phyloP scores from a whole-genome alignment of 1,140 invertebrate genomes.

The Drosophila ambigua region DNA sequence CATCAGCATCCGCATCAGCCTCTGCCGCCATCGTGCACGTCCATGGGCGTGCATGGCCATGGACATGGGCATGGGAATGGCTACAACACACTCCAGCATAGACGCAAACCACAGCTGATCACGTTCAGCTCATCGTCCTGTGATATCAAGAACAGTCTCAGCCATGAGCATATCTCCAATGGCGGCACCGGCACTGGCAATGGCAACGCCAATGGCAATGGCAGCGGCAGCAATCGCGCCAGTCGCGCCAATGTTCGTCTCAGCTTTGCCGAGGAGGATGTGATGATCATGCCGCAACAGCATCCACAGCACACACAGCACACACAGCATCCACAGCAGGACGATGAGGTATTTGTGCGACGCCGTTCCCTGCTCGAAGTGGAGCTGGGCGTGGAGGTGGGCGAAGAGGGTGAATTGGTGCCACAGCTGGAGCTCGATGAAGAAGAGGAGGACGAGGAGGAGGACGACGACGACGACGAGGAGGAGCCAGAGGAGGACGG shows the following conservation, averaged over 20 bases:
- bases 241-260: conserved; percentile 67
- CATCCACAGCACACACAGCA: conserved; percentile 25
- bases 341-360: conserved; percentile 70
- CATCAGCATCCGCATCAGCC: conserved; percentile 20
- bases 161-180: conserved; percentile 70
- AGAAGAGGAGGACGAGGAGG: conserved; percentile 59
- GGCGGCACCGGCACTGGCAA: conserved; percentile 23
- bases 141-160: conserved; percentile 83
- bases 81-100: conserved; percentile 71
- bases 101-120: conserved; percentile 79
- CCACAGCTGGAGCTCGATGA: conserved; percentile 47
- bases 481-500: conserved; percentile 20
- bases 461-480: conserved; percentile 72
- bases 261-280: conserved; percentile 81
- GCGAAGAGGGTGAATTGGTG: conserved; percentile 60
- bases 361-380: conserved; percentile 70
- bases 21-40: conserved; percentile 17
- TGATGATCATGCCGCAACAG: conserved; percentile 57
- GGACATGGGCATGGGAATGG: conserved; percentile 36
- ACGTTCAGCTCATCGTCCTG: conserved; percentile 79
- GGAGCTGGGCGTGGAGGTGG: conserved; percentile 82
- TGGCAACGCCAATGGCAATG: conserved; percentile 24
- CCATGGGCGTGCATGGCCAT: conserved; percentile 6
- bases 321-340: conserved; percentile 6
- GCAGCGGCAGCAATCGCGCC: conserved; percentile 39